Base-by-base conservation (phyloP, 2,888 invertebrate species). In the Clostera curtula region DNA sequence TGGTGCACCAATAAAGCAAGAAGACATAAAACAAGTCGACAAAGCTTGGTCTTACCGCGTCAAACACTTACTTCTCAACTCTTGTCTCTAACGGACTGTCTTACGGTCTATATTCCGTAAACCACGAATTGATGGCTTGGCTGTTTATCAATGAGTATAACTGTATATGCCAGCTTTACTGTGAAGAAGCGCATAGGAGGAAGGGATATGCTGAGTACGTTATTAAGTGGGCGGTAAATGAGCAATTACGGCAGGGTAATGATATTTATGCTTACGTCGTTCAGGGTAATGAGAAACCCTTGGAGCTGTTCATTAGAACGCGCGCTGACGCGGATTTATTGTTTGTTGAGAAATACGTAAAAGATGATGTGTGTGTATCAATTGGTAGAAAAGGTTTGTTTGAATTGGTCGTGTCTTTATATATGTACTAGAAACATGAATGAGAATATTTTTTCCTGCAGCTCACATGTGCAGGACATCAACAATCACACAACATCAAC, bases 121-220 rank as follows among this genome's bases (percentile, higher is more conserved):
- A 15, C 23, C 9, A 34, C 5, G 14, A 30, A 6, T 22, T 43
- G 9, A 5, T 39, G n/a, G 36, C 43, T 3, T 43, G 46, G 43
- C 24, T 42, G 7, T 44, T 40, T 23, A 6, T 44, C 10, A 44
- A 42, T 19, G 42, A 47, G 24, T 36, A 36, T 17, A 34, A 33
- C 11, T 39, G 38, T 17, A 13, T 42, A 11, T 27, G 29, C 10
- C 39, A 42, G 22, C 24, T 47, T 8, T 44, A 33, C 15, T 38
- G 40, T 13, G 38, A 36, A 18, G 36, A 42, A 16, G 10, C 23
- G 4, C 16, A 36, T 15, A 39, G 42, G 27, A 35, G 38, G 17
- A 32, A 33, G 19, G 38, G 43, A 1, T 38, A 30, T 21, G 43
- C 36, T 4, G 34, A 43, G 16, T 34, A 16, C 19, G 5, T 44